Evolutionary conservation across 2,888 invertebrate species (phyloP), one percentile per base, ranked within the genome.

Genomic region (Ferrisia virgata): DNA sequence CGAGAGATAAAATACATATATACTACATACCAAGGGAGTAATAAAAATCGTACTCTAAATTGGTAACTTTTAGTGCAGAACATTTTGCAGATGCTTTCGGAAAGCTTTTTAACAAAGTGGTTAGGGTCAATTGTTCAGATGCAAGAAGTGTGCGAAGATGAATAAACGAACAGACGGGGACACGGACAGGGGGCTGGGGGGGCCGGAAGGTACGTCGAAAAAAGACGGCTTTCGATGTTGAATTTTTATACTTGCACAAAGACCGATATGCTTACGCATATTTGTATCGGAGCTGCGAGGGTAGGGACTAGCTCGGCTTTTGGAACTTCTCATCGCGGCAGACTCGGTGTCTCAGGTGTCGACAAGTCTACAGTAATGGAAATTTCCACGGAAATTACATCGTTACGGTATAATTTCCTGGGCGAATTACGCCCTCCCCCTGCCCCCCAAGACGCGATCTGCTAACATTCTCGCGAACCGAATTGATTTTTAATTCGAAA

Each of bases 61-160:
- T 82, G 82, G 82, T 82, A 84, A 84, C 84, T 84, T 84, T 78
- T 84, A 84, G 84, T 78, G 58, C 84, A 76, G 53, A 84, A 84
- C 64, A 47, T 84, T 84, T 84, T 82, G 79, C 84, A 84, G 79
- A 84, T 84, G 79, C 79, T 84, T 84, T 78, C 79, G 36, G 58
- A 72, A 79, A 84, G 78, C 84, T 84, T 84, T 79, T 79, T 84
- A 72, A 82, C 28, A 82, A 84, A 82, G 39, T 39, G 69, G 40
- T 28, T 39, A 25, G 43, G 72, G 82, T 36, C 43, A 79, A 79
- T 47, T 72, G 72, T 72, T 28, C 11, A 64, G 58, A 28, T 64
- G 28, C 13, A 33, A 64, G 72, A 33, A 5, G 13, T 33, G 22
- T 6, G 64, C 28, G 28, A 40, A 40, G 40, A 40, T 40, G 40